These are phyloP conservation scores for Alligator sinensis DNA, from an alignment of 2,113 vertebrate genomes.

Conservation along the genomic window DNA sequence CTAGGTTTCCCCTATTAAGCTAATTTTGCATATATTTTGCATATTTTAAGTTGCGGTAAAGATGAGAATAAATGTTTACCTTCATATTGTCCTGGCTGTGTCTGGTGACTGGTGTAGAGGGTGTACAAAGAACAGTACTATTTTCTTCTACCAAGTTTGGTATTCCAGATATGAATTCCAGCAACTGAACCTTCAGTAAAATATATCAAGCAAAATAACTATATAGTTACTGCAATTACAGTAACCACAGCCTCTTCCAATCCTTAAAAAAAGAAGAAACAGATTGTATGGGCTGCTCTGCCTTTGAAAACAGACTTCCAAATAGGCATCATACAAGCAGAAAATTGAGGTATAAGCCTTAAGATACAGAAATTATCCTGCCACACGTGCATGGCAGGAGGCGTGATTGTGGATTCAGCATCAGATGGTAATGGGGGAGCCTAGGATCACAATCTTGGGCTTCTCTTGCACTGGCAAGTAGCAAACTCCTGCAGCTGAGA, in stretches of 20 bases:
- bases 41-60: not conserved
- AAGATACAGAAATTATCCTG: not conserved
- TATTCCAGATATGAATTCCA: conserved; percentile 85
- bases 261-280: not conserved
- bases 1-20: not conserved
- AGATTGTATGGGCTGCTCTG: not conserved
- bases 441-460: too few species aligned
- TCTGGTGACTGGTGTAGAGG: conserved; percentile 70
- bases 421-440: too few species aligned
- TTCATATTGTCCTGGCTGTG: conserved; percentile 52
- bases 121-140: conserved; percentile 24
- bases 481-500: too few species aligned
- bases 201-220: not conserved
- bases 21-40: not conserved
- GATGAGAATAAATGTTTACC: conserved; percentile 60
- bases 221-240: not conserved
- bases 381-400: too few species aligned
- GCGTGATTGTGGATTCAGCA: too few species aligned
- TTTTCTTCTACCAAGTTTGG: conserved; percentile 37
- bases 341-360: not conserved
- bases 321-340: not conserved
- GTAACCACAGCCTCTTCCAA: not conserved
- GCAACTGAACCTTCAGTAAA: conserved; percentile 82
- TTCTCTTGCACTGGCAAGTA: too few species aligned
- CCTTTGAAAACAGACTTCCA: not conserved